phyloP scores from a whole-genome alignment of 2,113 vertebrate genomes.

The Aegithalos caudatus region DNA sequence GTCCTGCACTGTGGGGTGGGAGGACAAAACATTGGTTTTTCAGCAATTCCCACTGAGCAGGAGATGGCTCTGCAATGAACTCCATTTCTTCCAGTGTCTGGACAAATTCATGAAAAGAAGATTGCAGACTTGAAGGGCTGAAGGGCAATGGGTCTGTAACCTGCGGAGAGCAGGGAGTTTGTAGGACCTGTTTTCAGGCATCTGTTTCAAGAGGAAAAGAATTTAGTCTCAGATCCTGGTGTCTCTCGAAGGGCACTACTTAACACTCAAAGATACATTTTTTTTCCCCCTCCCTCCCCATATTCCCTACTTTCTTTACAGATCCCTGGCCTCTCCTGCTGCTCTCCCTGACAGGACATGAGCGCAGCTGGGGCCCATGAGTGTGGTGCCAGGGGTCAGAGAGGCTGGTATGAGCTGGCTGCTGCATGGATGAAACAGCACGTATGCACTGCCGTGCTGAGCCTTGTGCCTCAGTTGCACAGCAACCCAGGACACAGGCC shows the following conservation, averaged over 20 bases:
- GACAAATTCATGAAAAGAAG: not conserved
- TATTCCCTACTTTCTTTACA: not conserved
- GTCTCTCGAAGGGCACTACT: not conserved
- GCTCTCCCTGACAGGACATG: accelerated
- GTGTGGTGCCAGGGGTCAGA: not conserved
- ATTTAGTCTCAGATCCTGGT: not conserved
- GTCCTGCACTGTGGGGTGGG: not conserved
- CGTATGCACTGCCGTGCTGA: not conserved
- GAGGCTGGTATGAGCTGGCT: not conserved
- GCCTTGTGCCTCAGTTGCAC: slow-evolving; percentile 31
- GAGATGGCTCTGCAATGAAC: not conserved
- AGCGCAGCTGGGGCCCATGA: not conserved
- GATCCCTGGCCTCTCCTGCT: not conserved
- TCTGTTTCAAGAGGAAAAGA: not conserved
- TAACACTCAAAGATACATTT: not conserved
- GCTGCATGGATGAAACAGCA: not conserved
- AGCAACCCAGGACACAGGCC: not conserved
- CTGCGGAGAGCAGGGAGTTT: not conserved
- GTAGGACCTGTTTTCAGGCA: not conserved
- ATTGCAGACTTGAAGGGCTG: not conserved
- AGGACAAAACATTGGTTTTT: not conserved
- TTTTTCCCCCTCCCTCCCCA: not conserved
- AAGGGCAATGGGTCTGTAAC: not conserved
- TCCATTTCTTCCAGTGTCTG: not conserved
- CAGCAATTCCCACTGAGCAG: not conserved